Base-by-base conservation (phyloP, 2,888 invertebrate species). In the Netelia fuscicornis region DNA sequence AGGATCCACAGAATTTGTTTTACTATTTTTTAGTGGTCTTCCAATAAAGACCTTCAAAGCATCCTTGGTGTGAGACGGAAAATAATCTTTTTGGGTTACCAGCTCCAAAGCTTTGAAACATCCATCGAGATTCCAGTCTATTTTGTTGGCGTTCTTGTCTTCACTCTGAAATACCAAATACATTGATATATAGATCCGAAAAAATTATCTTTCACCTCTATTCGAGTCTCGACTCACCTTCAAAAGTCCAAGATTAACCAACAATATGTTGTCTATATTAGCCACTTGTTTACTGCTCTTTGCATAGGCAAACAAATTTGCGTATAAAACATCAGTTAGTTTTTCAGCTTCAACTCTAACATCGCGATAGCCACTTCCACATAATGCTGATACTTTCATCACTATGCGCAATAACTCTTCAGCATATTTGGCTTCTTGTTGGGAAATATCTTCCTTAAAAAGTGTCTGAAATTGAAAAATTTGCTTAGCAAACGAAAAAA, bases 221-320 rank as follows among this genome's bases (percentile, higher is more conserved):
- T 6, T 58, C 17, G 10, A 58, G 17, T 23, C 52, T 79, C 67
- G 9, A 87, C 89, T 90, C 93, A 97, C 97, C 95, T 97, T 97
- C 58, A 97, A 95, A 2, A 97, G 94, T 0, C 96, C 96, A 13
- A 97, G 93, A 71, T 96, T 95, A 0, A 96, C 94, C 23, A 97
- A 94, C 88, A 97, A 91, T 5, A 94, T 93, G 91, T 97, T 97
- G 48, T 96, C 96, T 5, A 96, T 93, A 20, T 94, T 88, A 87
- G 96, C 95, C 6, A 94, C 91, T 84, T 95, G 93, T 30, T 95
- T 93, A 58, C 94, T 92, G 81, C 88, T 90, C 11, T 95, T 89
- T 0, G 95, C 94, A 89, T 95, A 93, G 5, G 93, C 92, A 89
- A 96, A 96, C 81, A 96, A 91, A 72, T 95, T 94, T 65, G 94